Conservation (phyloP, 2,797 vertebrate genomes). For the Hirundo rustica region DNA sequence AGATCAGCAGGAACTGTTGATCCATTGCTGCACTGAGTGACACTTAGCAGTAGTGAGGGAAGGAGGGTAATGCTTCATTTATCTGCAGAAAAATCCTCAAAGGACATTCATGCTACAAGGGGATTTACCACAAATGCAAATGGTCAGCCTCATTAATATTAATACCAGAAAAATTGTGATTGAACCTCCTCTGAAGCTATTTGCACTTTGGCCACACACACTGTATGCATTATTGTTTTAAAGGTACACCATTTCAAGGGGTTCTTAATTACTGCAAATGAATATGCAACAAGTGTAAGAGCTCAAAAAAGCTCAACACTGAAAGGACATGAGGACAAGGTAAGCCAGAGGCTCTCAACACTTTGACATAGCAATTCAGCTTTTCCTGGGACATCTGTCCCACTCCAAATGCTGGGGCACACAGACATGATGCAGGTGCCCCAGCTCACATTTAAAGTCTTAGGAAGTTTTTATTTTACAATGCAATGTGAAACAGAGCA, state of each 20-base stretch:
- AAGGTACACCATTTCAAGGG: not conserved
- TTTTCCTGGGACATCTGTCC: slow-evolving; percentile 19
- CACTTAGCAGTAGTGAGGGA: not conserved
- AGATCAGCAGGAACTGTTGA: slow-evolving; percentile 16
- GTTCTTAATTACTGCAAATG: not conserved
- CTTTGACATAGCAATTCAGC: not conserved
- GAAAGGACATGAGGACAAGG: not conserved
- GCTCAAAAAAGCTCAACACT: not conserved
- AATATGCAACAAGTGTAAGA: not conserved
- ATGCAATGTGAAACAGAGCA: not conserved
- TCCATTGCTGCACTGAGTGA: slow-evolving; percentile 19
- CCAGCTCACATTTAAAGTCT: not conserved
- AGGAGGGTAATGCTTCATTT: slow-evolving; percentile 13
- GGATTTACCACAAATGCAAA: not conserved
- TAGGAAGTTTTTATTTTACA: not conserved
- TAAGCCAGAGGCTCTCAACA: not conserved
- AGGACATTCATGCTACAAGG: not conserved
- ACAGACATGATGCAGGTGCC: not conserved
- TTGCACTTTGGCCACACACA: not conserved
- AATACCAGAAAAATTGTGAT: slow-evolving; percentile 13
- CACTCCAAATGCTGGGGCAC: not conserved
- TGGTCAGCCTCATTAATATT: slow-evolving; percentile 30
- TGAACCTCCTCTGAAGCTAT: slow-evolving; percentile 21
- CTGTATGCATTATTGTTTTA: not conserved
- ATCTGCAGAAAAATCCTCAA: slow-evolving; percentile 24